phyloP scores from a whole-genome alignment of 1,140 invertebrate genomes.

The Sycophaga agraensis region DNA sequence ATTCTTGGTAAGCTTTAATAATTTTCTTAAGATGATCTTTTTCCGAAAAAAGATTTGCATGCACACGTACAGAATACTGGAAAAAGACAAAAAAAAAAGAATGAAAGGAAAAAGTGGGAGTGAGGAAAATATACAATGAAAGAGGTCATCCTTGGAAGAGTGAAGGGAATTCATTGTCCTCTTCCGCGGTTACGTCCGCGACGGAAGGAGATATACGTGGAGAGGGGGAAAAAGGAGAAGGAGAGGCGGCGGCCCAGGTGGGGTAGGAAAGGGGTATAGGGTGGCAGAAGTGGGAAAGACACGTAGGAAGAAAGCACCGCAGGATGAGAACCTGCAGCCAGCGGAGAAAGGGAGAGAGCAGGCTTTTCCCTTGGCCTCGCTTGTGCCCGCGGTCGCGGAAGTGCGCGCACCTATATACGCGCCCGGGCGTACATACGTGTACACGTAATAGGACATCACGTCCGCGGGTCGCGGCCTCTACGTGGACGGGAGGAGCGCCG shows the following conservation, averaged over 20 bases:
- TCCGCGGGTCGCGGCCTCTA: neutral
- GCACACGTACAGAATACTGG: no score
- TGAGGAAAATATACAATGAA: no score
- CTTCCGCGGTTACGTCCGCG: neutral
- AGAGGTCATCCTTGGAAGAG: conserved; percentile 22
- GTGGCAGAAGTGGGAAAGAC: neutral
- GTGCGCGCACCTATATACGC: neutral
- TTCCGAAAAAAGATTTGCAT: no score
- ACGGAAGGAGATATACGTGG: neutral
- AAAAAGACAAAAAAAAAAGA: no score
- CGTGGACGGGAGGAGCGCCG: neutral
- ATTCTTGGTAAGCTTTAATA: no score
- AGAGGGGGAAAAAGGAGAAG: neutral
- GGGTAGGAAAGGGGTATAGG: neutral
- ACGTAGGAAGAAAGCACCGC: neutral
- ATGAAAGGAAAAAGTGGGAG: neutral
- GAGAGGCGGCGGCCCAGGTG: neutral
- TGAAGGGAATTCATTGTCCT: conserved; percentile 17
- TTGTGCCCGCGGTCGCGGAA: no score
- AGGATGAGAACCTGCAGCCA: neutral
- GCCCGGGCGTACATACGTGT: neutral
- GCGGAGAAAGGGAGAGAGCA: neutral
- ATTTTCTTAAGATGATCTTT: no score
- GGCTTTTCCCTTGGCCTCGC: neutral
- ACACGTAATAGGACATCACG: conserved; percentile 9